Conservation (phyloP, 2,797 vertebrate species). For the Australoheros facetus region DNA sequence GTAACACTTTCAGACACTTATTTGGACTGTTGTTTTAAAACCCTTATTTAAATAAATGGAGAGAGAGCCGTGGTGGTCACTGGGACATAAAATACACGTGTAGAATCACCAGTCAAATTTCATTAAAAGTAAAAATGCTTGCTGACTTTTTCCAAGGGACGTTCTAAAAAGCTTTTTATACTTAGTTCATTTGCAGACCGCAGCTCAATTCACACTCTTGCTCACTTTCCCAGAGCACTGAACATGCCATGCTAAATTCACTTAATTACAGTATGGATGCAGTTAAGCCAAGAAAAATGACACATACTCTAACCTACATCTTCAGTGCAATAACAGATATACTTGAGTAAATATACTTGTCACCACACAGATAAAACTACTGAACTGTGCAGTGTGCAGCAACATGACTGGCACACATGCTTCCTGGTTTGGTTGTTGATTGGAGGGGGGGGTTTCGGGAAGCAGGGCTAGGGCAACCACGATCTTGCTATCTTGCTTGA, state of each 20-base stretch:
- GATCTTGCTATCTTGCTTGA: not conserved
- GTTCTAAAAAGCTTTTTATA: not conserved
- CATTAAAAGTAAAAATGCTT: not conserved
- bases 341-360: not conserved
- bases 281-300: not conserved
- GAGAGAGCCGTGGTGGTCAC: not conserved
- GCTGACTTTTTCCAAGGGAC: not conserved
- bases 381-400: not conserved
- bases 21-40: not conserved
- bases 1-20: not conserved
- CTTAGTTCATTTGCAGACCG: not conserved
- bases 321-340: not conserved
- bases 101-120: not conserved
- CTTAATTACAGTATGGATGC: not conserved
- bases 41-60: not conserved
- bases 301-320: not conserved
- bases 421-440: not conserved
- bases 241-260: not conserved
- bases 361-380: not conserved
- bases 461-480: not conserved
- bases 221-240: not conserved
- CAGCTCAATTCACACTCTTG: not conserved
- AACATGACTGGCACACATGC: not conserved
- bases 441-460: not conserved
- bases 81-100: not conserved